phyloP scores from a whole-genome alignment of 2,797 vertebrate species.

The Glyptemys insculpta region DNA sequence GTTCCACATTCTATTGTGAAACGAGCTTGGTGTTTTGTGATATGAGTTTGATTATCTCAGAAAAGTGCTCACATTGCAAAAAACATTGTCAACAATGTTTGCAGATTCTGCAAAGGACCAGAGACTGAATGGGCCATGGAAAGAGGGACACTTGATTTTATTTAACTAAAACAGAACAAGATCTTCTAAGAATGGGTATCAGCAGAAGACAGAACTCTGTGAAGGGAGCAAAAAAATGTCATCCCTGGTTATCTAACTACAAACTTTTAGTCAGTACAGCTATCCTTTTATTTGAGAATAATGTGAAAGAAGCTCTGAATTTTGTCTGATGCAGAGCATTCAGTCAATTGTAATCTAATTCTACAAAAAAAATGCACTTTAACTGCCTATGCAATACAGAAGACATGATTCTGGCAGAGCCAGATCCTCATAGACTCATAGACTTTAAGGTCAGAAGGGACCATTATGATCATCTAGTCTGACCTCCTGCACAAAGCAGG shows the following conservation, averaged over 20 bases:
- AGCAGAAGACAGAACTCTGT: rapidly evolving
- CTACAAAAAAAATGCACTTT: rapidly evolving
- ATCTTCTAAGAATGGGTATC: neutral
- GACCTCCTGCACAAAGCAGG: too few relatives aligned
- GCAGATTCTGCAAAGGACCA: rapidly evolving
- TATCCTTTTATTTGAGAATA: neutral
- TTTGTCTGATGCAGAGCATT: neutral
- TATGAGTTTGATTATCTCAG: neutral
- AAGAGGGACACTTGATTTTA: neutral
- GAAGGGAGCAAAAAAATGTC: neutral
- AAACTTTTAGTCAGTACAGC: neutral
- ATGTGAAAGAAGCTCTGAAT: neutral
- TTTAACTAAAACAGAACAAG: neutral
- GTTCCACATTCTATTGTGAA: neutral
- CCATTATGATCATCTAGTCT: too few relatives aligned
- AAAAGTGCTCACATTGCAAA: neutral
- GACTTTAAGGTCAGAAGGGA: too few relatives aligned
- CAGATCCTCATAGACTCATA: neutral
- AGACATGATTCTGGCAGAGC: rapidly evolving
- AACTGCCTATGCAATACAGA: neutral
- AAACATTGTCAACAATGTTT: neutral
- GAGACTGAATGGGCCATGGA: neutral
- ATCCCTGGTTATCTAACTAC: neutral
- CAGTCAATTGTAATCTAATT: neutral
- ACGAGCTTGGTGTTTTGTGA: neutral